Evolutionary conservation across 2,113 vertebrate species (phyloP).

Genomic region (mouse (Mus musculus)): GRCm39 chr3:107698501-107699000

Average conservation of each 20-base stretch:
- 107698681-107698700: neutral
- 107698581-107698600: constrained; percentile 13
- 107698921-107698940: no score
- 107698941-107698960: no score
- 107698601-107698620: neutral
- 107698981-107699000: neutral
- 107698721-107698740: neutral
- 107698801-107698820: no score
- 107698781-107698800: no score
- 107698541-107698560: neutral
- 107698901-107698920: no score
- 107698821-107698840: no score
- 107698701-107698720: neutral
- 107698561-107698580: neutral
- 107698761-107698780: no score
- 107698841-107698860: no score
- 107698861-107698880: no score
- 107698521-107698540: neutral
- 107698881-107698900: no score
- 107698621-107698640: neutral
- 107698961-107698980: neutral
- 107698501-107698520: neutral
- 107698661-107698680: neutral
- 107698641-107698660: neutral
- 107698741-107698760: neutral